Evolutionary conservation across 2,113 vertebrate genomes (phyloP), one percentile per base, ranked within the genome.

Genomic region (Aleadryas rufinucha): DNA sequence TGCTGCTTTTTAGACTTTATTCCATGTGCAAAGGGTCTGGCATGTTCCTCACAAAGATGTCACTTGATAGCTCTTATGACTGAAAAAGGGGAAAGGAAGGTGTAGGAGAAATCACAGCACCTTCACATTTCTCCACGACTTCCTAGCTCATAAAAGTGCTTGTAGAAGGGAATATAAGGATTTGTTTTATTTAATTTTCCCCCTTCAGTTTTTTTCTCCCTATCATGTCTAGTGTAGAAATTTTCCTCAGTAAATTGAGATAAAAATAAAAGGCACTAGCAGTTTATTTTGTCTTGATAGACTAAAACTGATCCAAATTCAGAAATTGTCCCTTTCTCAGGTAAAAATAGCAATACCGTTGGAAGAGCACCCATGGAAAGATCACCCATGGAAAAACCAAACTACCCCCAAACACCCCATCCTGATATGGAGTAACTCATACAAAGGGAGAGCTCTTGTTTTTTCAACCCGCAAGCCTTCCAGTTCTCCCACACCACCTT

Each of bases 341-440:
- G 19, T 23, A 31, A 92, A 93, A 74, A 23, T 42, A 49, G 7
- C 11, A 39, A 16, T 23, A 16, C 13, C 1, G 2, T 12, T 72
- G 45, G 26, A 76, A 69, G 22, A 44, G 56, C 28, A 35, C 16
- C 4, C 7, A 31, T 22, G 16, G 15, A 2, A 47, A 65, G 20
- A 33, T 60, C 28, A 26, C 18, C 7, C 11, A 27, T 27, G 12
- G 18, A 1, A 65, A 71, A 80, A 16, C 3, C 11, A 18, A 16
- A 2, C 4, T 11, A 18, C n/a, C 3, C 13, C 26, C 10, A 59
- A 31, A 19, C 7, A 23, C 6, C 21, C 6, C 1, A 5, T 54
- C 44, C 22, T 59, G 39, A 24, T 63, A 57, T 66, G 19, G 23
- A 71, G 4, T 50, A 65, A 44, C 61, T 39, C 2, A 3, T 1